Conservation (phyloP, 2,797 vertebrate species). For the Alectoris magna region DNA sequence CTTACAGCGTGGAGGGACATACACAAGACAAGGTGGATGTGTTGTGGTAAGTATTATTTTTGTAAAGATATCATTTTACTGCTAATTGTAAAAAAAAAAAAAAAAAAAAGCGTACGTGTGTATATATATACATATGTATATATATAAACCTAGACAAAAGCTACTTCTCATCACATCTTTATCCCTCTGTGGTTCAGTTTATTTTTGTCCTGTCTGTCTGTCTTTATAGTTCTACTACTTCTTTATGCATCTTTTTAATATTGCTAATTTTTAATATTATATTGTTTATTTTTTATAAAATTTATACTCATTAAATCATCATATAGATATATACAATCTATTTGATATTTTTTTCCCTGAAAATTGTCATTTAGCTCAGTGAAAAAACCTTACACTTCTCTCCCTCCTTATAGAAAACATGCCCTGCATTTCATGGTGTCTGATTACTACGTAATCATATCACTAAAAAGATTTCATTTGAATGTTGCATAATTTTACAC, state of each 20-base stretch:
- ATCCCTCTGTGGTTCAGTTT: neutral
- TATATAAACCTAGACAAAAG: neutral
- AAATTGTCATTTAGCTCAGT: neutral
- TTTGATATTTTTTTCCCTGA: neutral
- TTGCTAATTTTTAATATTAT: neutral
- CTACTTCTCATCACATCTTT: neutral
- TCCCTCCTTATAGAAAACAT: neutral
- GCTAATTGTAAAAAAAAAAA: neutral
- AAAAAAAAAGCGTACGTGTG: no score
- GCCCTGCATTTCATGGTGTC: neutral
- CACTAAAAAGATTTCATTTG: neutral
- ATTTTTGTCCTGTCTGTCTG: neutral
- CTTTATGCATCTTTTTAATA: neutral
- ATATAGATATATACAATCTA: neutral
- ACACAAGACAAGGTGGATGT: slow-evolving; percentile 43
- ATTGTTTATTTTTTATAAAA: neutral
- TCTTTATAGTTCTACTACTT: neutral
- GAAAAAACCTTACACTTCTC: neutral
- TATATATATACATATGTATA: no score
- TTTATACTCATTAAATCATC: neutral
- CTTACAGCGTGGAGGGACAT: slow-evolving; percentile 68
- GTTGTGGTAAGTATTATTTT: slow-evolving; percentile 49
- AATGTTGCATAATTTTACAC: neutral
- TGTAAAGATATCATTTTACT: neutral
- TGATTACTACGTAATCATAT: neutral